Percentiles rank a stretch among this genome's conserved stretches.
Conservation (phyloP, 2,113 vertebrate genomes). For the Naja naja region DNA sequence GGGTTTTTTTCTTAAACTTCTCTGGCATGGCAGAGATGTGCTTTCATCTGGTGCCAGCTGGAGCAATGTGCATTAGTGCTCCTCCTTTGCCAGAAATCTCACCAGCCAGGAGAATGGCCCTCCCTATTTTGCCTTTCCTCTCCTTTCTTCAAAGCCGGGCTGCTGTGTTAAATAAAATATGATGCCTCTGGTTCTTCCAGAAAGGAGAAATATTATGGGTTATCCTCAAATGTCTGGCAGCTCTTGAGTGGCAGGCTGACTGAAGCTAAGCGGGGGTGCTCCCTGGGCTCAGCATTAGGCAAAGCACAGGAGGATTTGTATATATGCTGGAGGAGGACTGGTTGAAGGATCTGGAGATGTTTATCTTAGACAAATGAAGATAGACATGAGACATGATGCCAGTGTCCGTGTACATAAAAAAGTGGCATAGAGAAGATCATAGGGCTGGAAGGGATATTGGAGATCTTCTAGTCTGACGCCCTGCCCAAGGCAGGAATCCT, state of each 20-base stretch:
- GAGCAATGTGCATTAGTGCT: slow-evolving; percentile 54
- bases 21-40: slow-evolving; percentile 51
- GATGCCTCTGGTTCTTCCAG: neutral
- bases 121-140: slow-evolving; percentile 11
- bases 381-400: too few relatives aligned
- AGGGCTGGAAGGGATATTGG: too few relatives aligned
- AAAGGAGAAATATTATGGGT: neutral
- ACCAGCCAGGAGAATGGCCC: slow-evolving; percentile 57
- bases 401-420: neutral
- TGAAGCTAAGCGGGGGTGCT: neutral
- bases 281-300: too few relatives aligned
- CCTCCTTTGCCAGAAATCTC: slow-evolving; percentile 59
- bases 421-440: neutral
- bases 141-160: neutral
- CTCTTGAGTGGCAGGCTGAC: neutral
- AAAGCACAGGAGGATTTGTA: too few relatives aligned
- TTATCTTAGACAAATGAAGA: too few relatives aligned
- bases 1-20: neutral
- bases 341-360: too few relatives aligned
- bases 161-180: neutral
- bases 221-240: too few relatives aligned
- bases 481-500: too few relatives aligned
- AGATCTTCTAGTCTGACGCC: too few relatives aligned
- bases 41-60: slow-evolving; percentile 71
- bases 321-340: too few relatives aligned